These are phyloP conservation scores for Pogonomyrmex californicus DNA, from an alignment of 1,140 invertebrate species.

Conservation along the genomic window DNA sequence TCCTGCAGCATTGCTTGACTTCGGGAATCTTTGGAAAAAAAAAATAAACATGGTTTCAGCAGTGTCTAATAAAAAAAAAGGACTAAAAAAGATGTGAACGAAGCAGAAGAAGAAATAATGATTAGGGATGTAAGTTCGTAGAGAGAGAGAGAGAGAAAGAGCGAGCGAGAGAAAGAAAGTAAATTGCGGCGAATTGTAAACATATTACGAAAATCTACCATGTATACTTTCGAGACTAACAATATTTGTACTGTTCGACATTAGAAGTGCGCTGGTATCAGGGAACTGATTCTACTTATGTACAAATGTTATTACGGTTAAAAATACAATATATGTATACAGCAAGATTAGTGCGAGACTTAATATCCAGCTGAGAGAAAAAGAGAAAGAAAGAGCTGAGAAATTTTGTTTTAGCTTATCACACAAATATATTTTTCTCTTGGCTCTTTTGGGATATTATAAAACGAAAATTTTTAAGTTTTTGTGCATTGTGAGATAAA, in stretches of 20 bases:
- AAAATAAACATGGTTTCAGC: constrained; percentile 69
- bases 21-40: constrained; percentile 62
- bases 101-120: constrained; percentile 69
- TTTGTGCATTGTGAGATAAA: background rate
- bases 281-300: constrained; percentile 81
- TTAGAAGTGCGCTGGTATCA: constrained; percentile 84
- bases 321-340: constrained; percentile 60
- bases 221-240: constrained; percentile 84
- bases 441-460: constrained; percentile 50
- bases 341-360: constrained; percentile 42
- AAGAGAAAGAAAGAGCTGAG: constrained; percentile 19
- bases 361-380: constrained; percentile 4
- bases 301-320: constrained; percentile 72
- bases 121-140: constrained; percentile 82
- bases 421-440: constrained; percentile 53
- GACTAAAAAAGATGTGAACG: constrained; percentile 57
- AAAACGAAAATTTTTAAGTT: constrained; percentile 45
- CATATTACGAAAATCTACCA: constrained; percentile 78
- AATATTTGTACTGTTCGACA: constrained; percentile 84
- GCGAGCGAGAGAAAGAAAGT: constrained; percentile 57
- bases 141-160: background rate
- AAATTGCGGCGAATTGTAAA: constrained; percentile 79
- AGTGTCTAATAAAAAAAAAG: constrained; percentile 65
- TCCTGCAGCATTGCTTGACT: constrained; percentile 62
- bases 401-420: constrained; percentile 49